Evolutionary conservation across 2,113 vertebrate species (phyloP), one percentile per base, ranked within the genome.

Genomic region (Nesogale talazaci): DNA sequence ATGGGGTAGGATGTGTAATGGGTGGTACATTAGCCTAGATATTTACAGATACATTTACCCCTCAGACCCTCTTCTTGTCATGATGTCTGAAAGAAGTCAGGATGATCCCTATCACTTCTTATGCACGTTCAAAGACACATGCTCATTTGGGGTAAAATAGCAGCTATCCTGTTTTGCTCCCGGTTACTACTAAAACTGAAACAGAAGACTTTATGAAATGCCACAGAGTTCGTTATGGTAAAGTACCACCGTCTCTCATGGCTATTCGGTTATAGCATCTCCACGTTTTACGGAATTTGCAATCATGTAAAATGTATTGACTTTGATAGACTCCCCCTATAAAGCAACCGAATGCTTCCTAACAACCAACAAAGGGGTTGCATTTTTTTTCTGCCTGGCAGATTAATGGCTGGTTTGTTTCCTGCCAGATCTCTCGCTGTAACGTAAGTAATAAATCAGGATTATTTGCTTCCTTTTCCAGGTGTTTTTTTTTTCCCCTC

Each of bases 321-420:
- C 95, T 89, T 96, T 96, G 95, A 97, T 96, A 97, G 92, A 85
- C 89, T 95, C 94, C 93, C 95, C 77, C 91, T 96, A 80, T 96
- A 96, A 98, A 98, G 96, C 93, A 97, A 90, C 92, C 90, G 61
- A 92, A 94, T 72, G 95, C 95, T 96, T 97, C 93, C 67, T 95
- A 97, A 96, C 90, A 94, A 92, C 94, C 95, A 85, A 87, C 96
- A 96, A 97, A 97, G 97, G 95, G 83, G 86, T 84, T 88, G 84
- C 93, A 52, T 96, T 88, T 97, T 65, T 46, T 96, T 98, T 97
- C 63, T 97, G 87, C 90, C 93, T 98, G 95, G 96, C 93, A 95
- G 93, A 97, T 97, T 97, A 96, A 97, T 96, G 96, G 69, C 87
- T 97, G 84, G 79, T 52, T 97, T 97, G 81, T 20, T 90, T 97